Evolutionary conservation across 2,888 invertebrate species (phyloP).

Genomic region (Pteria penguin): DNA sequence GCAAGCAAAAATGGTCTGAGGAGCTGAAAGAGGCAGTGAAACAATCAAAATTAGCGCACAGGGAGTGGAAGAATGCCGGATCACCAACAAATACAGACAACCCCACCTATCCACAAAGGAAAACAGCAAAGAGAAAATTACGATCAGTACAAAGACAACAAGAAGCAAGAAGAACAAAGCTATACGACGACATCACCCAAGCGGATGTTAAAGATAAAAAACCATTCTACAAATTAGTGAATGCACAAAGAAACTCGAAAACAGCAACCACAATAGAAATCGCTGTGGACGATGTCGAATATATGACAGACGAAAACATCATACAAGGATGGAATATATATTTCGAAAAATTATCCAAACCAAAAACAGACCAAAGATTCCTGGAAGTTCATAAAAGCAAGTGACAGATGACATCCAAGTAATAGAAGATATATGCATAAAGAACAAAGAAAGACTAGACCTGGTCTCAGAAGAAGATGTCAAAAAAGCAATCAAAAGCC

Average conservation of each 20-base stretch:
- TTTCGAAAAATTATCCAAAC: background rate
- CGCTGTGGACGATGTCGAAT: background rate
- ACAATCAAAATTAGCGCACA: background rate
- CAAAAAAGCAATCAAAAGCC: slow-evolving; percentile 3
- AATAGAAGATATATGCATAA: background rate
- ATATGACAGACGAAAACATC: background rate
- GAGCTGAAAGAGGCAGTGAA: background rate
- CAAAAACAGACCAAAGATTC: background rate
- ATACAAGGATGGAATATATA: background rate
- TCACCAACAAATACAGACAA: background rate
- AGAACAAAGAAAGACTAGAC: background rate
- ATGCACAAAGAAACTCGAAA: background rate
- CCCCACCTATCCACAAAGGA: background rate
- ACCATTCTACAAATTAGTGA: background rate
- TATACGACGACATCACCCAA: background rate
- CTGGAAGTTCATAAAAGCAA: too few species aligned
- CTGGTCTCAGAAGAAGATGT: background rate
- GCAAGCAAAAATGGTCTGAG: background rate
- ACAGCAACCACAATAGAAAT: background rate
- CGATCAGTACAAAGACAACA: background rate
- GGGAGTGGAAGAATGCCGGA: background rate
- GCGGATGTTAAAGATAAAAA: background rate
- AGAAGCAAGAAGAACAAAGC: background rate
- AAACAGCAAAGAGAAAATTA: background rate
- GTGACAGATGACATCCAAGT: background rate